These are phyloP conservation scores for Heliopora coerulea DNA, from an alignment of 92 coral and sea anemone species.

Conservation along the genomic window DNA sequence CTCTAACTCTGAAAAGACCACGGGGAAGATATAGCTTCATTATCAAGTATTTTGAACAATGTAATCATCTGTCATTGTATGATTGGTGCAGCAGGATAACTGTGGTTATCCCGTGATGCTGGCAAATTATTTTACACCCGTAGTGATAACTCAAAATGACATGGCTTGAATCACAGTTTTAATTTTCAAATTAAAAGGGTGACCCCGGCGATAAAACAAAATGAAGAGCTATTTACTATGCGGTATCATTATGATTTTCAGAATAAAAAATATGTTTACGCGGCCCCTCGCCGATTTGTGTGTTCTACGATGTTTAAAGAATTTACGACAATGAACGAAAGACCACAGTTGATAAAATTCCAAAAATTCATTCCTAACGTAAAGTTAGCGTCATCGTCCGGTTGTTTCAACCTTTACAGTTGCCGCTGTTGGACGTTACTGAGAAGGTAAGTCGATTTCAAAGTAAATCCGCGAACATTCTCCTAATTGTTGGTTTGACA, in stretches of 20 bases:
- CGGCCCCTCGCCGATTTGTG: constrained; percentile 29
- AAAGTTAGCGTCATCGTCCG: no score
- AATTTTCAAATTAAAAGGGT: not conserved
- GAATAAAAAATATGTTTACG: constrained; percentile 7
- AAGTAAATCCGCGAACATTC: no score
- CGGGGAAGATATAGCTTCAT: constrained; percentile 14
- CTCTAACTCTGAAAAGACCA: constrained; percentile 15
- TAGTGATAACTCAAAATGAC: not conserved
- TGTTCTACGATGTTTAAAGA: not conserved
- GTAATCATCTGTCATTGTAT: not conserved
- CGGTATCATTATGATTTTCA: not conserved
- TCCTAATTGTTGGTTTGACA: no score
- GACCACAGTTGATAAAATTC: no score
- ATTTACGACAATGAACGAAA: constrained; percentile 1
- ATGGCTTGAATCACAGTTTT: not conserved
- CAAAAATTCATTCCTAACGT: no score
- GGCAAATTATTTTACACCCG: constrained; percentile 22
- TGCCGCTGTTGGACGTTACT: no score
- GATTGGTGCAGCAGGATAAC: not conserved
- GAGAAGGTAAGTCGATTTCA: not conserved
- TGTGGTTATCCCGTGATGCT: not conserved
- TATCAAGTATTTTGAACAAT: constrained; percentile 1
- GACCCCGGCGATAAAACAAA: constrained; percentile 1
- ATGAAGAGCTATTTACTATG: not conserved
- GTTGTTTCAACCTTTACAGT: no score